Evolutionary conservation across 1,140 invertebrate species (phyloP), one percentile per base, ranked within the genome.

Genomic region (Globodera ellingtonae): DNA sequence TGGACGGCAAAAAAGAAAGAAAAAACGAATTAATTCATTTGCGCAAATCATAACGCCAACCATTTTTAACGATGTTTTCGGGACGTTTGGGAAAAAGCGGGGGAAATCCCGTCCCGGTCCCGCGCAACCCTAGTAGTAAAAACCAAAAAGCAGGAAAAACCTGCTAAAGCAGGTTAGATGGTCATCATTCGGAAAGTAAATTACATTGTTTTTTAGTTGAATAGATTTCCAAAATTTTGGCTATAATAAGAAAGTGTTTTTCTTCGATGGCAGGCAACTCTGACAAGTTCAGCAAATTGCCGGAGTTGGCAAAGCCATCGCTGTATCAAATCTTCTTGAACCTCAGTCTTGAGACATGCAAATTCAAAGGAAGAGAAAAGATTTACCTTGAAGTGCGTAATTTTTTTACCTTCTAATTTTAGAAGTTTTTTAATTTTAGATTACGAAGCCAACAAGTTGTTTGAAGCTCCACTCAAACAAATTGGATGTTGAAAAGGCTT

Each of bases 301-400:
- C 82, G 21, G 72, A 48, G 24, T 62, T 83, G 35, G 82, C 83
- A 21, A 78, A 84, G 44, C 84, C 82, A 15, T 65, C 69, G 46
- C 65, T 50, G 7, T 83, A 83, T 65, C 52, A 80, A 21, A 47
- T 83, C 13, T 50, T 44, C 13, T 48, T 83, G 15, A 52, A 24
- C 24, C 82, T 80, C n/a, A 76, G 70, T 56, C 74, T 83, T 82
- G 56, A 84, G 56, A 72, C 82, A 21, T 83, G 70, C 72, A 46
- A 75, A 72, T 84, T 48, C 69, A 59, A 56, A 35, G 82, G 82
- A 13, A 52, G n/a, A 13, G 66, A 66, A n/a, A 82, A 46, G 21
- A 83, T 83, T 8, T 21, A 83, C 71, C 24, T 83, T 0, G 69
- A 77, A 48, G 73, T 75, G n/a, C n/a, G 24, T 47, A 47, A 74